Evolutionary conservation across 2,797 vertebrate species (phyloP).

Genomic region (Decapterus maruadsi): DNA sequence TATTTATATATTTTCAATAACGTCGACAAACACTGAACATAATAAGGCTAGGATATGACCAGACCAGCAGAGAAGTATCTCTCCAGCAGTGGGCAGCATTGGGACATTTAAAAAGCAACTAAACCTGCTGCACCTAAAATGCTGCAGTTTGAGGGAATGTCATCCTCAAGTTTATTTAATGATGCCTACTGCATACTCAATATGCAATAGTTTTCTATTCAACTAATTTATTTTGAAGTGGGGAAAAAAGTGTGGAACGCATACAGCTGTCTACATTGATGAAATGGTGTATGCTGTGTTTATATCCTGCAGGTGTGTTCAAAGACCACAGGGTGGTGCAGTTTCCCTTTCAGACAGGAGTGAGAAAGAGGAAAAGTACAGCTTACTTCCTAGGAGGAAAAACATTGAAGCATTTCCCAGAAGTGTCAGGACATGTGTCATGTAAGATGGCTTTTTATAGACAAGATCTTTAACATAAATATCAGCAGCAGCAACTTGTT

Average conservation of each 20-base stretch:
- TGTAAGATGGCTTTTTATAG: constrained; percentile 14
- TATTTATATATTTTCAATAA: too few species aligned
- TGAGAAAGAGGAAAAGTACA: constrained; percentile 60
- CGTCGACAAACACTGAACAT: too few species aligned
- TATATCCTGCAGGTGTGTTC: constrained; percentile 1
- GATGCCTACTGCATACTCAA: not conserved
- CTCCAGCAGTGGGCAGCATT: not conserved
- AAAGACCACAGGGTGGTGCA: constrained; percentile 49
- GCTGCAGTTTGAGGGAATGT: not conserved
- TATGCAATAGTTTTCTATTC: not conserved
- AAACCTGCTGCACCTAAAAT: too few species aligned
- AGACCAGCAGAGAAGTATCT: not conserved
- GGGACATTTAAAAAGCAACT: not conserved
- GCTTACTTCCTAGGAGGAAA: constrained; percentile 43
- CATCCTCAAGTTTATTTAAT: not conserved
- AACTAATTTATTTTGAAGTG: not conserved
- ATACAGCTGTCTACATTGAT: not conserved
- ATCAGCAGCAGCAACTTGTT: not conserved
- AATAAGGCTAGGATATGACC: too few species aligned
- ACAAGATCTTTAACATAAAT: constrained; percentile 1
- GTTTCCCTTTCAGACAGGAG: constrained; percentile 19
- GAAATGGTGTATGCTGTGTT: too few species aligned
- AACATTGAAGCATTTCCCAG: constrained; percentile 60
- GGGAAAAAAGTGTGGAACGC: not conserved
- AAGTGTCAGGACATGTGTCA: constrained; percentile 57